These are phyloP conservation scores for Pachycephala philippinensis DNA, from an alignment of 2,113 vertebrate species.

Conservation along the genomic window DNA sequence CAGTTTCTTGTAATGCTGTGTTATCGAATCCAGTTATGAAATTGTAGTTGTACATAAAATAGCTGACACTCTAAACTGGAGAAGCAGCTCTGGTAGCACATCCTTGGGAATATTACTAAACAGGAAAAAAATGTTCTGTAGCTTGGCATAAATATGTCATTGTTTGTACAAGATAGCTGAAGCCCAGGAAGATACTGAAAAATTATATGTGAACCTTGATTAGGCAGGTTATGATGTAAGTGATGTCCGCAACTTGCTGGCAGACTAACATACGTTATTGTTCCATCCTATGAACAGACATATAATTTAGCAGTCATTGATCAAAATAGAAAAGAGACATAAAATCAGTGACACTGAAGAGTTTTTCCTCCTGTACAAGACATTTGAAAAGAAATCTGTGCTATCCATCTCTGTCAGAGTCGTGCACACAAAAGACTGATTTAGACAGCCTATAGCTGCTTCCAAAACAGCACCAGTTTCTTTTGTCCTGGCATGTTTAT, in stretches of 20 bases:
- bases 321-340: constrained; percentile 26
- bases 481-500: neutral
- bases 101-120: neutral
- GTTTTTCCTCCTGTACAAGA: constrained; percentile 35
- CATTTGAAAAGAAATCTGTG: constrained; percentile 49
- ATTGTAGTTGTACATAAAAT: neutral
- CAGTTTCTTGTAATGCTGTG: neutral
- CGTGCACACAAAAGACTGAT: neutral
- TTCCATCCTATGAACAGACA: constrained; percentile 9
- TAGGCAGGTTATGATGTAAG: constrained; percentile 15
- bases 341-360: constrained; percentile 41
- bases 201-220: neutral
- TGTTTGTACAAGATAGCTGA: neutral
- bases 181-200: neutral
- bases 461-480: neutral
- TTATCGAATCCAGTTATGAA: neutral
- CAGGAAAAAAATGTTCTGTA: neutral
- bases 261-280: constrained; percentile 3
- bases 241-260: neutral
- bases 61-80: neutral
- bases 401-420: constrained; percentile 35
- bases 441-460: neutral
- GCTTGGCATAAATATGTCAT: neutral
- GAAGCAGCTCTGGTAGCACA: neutral
- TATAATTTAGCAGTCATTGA: constrained; percentile 56